phyloP scores from a whole-genome alignment of 2,113 vertebrate species.

The Platanista minor region DNA sequence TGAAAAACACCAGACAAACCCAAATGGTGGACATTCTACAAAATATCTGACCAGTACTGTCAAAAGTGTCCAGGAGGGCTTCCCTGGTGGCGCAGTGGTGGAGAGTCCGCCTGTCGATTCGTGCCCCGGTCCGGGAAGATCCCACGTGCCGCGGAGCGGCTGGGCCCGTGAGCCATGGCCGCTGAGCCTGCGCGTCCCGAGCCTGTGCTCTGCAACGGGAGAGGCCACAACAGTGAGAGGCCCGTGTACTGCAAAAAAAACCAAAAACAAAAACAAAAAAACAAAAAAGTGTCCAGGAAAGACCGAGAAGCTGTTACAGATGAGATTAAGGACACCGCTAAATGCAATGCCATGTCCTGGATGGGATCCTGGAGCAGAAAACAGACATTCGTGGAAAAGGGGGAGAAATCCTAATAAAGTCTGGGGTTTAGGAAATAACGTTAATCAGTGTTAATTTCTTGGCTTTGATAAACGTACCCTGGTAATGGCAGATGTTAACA shows the following conservation, averaged over 20 bases:
- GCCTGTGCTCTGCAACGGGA: too few relatives aligned
- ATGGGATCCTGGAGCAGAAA: background rate
- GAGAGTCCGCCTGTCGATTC: too few relatives aligned
- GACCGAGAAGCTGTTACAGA: background rate
- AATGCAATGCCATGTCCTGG: rapidly evolving
- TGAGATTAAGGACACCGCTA: rapidly evolving
- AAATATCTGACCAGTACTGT: background rate
- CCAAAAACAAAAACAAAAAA: too few relatives aligned
- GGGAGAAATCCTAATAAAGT: background rate
- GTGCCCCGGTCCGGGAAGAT: too few relatives aligned
- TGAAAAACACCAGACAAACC: background rate
- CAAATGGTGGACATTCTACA: rapidly evolving
- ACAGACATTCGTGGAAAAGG: rapidly evolving
- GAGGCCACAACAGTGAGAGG: too few relatives aligned
- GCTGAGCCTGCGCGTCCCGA: too few relatives aligned
- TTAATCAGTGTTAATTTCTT: rapidly evolving
- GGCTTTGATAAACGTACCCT: rapidly evolving
- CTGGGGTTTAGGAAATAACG: rapidly evolving
- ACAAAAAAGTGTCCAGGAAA: background rate
- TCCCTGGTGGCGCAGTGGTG: too few relatives aligned
- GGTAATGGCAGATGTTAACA: rapidly evolving
- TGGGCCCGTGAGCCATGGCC: too few relatives aligned
- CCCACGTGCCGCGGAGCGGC: too few relatives aligned
- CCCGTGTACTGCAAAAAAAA: too few relatives aligned
- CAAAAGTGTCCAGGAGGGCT: background rate